Evolutionary conservation across 30 jellyfish, hydroid and myxozoan genomes (phyloP).

Genomic region (Sanderia malayensis): DNA sequence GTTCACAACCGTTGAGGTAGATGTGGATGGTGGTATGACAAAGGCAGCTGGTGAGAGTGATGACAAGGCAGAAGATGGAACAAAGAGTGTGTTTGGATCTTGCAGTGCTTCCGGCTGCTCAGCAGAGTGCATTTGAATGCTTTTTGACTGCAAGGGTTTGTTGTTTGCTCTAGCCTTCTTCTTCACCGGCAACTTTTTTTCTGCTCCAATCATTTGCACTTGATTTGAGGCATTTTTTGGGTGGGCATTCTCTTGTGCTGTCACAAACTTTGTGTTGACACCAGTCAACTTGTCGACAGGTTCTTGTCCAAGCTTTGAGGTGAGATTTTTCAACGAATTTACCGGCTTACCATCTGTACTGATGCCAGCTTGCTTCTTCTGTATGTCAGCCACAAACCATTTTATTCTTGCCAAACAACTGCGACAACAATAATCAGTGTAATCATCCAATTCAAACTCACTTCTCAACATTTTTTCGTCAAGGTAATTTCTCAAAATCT

Average conservation of each 20-base stretch:
- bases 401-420: slow-evolving; percentile 63
- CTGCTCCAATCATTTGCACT: too few species aligned
- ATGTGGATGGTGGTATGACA: slow-evolving; percentile 33
- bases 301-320: slow-evolving; percentile 20
- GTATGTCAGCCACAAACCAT: slow-evolving; percentile 53
- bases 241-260: too few species aligned
- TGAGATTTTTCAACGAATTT: slow-evolving; percentile 36
- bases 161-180: too few species aligned
- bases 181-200: too few species aligned
- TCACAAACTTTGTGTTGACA: too few species aligned
- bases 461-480: slow-evolving; percentile 53
- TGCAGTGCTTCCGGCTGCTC: neutral
- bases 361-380: slow-evolving; percentile 24
- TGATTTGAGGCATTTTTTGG: too few species aligned
- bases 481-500: slow-evolving; percentile 25
- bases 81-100: neutral
- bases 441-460: slow-evolving; percentile 52
- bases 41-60: slow-evolving; percentile 8
- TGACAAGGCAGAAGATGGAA: neutral
- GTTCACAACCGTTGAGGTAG: neutral
- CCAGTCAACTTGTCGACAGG: too few species aligned
- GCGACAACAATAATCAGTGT: slow-evolving; percentile 57
- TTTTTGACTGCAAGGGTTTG: too few species aligned
- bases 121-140: too few species aligned
- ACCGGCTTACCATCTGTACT: slow-evolving; percentile 46